These are phyloP conservation scores for Tetanocera ferruginea DNA, from an alignment of 2,888 invertebrate genomes.

Conservation along the genomic window DNA sequence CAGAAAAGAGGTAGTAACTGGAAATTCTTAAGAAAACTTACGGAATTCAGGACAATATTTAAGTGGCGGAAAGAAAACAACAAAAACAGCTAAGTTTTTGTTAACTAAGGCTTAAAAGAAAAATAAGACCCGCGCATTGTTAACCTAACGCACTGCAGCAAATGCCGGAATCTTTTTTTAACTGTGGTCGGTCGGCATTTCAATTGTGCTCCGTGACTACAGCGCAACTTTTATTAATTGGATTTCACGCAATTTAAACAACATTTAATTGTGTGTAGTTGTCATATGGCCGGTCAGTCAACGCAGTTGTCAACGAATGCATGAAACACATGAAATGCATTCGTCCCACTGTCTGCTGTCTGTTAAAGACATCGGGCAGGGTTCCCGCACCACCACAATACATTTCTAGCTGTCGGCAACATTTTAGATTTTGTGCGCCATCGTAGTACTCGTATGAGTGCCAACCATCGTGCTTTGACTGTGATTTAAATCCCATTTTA, in stretches of 20 bases:
- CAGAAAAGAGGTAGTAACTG: too few species aligned
- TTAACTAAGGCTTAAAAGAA: too few species aligned
- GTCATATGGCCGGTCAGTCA: neutral
- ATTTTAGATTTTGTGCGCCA: neutral
- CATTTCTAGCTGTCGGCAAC: neutral
- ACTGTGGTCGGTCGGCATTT: slow-evolving; percentile 44
- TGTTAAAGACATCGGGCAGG: too few species aligned
- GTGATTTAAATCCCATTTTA: slow-evolving; percentile 12
- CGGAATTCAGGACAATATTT: too few species aligned
- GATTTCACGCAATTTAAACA: slow-evolving; percentile 61
- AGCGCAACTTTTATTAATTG: slow-evolving; percentile 55
- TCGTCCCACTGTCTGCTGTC: neutral
- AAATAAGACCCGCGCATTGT: neutral
- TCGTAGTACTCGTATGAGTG: too few species aligned
- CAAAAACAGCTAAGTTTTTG: too few species aligned
- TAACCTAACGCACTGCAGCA: slow-evolving; percentile 7
- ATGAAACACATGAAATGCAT: slow-evolving; percentile 2
- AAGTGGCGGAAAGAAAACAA: too few species aligned
- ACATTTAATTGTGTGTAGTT: slow-evolving; percentile 49
- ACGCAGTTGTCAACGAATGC: neutral
- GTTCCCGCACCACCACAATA: too few species aligned
- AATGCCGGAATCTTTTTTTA: neutral
- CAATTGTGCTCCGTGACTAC: slow-evolving; percentile 48
- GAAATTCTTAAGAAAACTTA: too few species aligned
- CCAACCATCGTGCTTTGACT: neutral